These are phyloP conservation scores for Brassicogethes aeneus DNA, from an alignment of 2,888 invertebrate species.

Conservation along the genomic window DNA sequence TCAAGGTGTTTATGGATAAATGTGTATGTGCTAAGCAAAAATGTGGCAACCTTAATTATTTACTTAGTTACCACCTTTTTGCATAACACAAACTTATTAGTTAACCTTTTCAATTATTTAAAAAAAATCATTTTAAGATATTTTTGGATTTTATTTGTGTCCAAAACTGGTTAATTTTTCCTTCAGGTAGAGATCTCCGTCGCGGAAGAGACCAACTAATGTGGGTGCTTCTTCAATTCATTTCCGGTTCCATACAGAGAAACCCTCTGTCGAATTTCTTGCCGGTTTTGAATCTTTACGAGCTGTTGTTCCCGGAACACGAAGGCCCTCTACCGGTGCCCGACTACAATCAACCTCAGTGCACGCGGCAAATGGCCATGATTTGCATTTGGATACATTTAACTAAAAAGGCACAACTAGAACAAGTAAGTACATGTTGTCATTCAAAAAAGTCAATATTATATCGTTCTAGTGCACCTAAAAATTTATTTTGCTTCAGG, in stretches of 20 bases:
- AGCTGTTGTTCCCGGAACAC: slow-evolving; percentile 86
- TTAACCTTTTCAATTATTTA: no score
- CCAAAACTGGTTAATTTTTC: no score
- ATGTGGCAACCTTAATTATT: no score
- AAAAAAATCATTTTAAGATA: no score
- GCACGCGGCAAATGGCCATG: slow-evolving; percentile 86
- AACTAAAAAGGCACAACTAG: slow-evolving; percentile 57
- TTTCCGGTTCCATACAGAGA: slow-evolving; percentile 92
- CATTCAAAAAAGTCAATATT: no score
- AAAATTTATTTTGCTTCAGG: no score
- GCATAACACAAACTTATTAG: no score
- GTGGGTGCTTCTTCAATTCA: slow-evolving; percentile 96
- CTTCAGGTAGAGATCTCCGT: slow-evolving; percentile 66
- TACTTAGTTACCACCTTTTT: no score
- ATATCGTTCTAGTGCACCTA: no score
- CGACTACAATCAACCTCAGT: slow-evolving; percentile 77
- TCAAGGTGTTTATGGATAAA: no score
- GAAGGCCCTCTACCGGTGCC: slow-evolving; percentile 84
- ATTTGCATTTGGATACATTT: slow-evolving; percentile 96
- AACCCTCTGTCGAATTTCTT: slow-evolving; percentile 84
- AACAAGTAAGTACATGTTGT: no score
- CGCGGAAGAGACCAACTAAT: slow-evolving; percentile 96
- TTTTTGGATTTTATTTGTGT: not conserved
- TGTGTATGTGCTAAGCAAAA: no score
- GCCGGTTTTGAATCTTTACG: slow-evolving; percentile 84